Evolutionary conservation across 2,797 vertebrate genomes (phyloP).

Genomic region (Sciurus carolinensis): DNA sequence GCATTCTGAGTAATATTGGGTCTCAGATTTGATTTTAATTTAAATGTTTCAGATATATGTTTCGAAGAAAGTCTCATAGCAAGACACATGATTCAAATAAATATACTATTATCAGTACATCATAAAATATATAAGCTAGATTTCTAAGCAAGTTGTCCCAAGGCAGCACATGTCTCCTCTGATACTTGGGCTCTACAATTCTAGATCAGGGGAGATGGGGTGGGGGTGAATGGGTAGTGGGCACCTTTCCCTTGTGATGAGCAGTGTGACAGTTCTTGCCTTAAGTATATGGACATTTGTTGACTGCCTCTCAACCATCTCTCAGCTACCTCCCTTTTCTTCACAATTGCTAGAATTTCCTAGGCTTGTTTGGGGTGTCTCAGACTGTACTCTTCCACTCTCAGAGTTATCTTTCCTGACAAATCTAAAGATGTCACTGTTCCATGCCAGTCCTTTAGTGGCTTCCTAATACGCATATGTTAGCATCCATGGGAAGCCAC

Average conservation of each 20-base stretch:
- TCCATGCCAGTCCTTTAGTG: background rate
- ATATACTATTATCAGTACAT: background rate
- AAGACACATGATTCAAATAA: slow-evolving; percentile 27
- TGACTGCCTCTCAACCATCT: background rate
- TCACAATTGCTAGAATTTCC: background rate
- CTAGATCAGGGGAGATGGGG: background rate
- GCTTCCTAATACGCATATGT: background rate
- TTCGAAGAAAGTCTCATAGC: slow-evolving; percentile 18
- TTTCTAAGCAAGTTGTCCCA: background rate
- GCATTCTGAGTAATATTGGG: background rate
- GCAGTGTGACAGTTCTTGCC: background rate
- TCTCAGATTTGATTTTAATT: slow-evolving; percentile 35
- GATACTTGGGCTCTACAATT: background rate
- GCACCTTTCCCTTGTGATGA: background rate
- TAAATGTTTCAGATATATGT: slow-evolving; percentile 13
- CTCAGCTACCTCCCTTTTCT: background rate
- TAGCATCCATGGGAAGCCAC: background rate
- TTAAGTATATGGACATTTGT: background rate
- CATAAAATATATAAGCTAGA: slow-evolving; percentile 18
- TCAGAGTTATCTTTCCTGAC: background rate
- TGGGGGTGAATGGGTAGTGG: fast-evolving
- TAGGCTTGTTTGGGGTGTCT: background rate
- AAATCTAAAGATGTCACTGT: background rate
- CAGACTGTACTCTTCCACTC: background rate
- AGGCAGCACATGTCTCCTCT: background rate